These are phyloP conservation scores for Hoplostethus atlanticus DNA, from an alignment of 2,797 vertebrate genomes.

Conservation along the genomic window DNA sequence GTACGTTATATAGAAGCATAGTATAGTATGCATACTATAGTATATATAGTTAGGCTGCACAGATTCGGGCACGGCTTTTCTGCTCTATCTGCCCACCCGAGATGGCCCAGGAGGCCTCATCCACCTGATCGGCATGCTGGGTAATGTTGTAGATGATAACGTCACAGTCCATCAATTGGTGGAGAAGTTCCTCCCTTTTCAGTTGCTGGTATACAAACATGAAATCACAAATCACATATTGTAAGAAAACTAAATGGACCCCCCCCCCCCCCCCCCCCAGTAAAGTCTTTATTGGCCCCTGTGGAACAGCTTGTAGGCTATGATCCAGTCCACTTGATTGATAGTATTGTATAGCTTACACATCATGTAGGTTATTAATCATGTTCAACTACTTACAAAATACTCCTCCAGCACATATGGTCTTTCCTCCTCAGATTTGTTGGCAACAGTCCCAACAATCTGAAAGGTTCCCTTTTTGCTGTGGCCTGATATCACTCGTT, in stretches of 20 bases:
- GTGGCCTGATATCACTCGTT: conserved; percentile 19
- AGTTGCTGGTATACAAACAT: conserved; percentile 69
- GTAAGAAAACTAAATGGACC: neutral
- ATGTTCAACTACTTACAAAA: conserved; percentile 78
- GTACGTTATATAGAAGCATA: too few species aligned
- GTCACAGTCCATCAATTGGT: conserved; percentile 87
- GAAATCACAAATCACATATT: neutral
- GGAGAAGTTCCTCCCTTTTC: conserved; percentile 81
- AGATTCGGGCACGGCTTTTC: neutral
- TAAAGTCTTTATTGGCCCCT: neutral
- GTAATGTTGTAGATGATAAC: conserved; percentile 91
- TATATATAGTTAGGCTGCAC: too few species aligned
- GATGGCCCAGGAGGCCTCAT: conserved; percentile 92
- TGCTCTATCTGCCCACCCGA: conserved; percentile 81
- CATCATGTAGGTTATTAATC: too few species aligned
- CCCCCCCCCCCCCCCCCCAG: neutral
- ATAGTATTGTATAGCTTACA: too few species aligned
- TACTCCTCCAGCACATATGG: conserved; percentile 82
- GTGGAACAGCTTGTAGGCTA: neutral
- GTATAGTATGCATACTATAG: too few species aligned
- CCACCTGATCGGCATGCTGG: conserved; percentile 84
- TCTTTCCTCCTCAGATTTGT: conserved; percentile 22
- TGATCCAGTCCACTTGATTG: too few species aligned
- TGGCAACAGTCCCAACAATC: conserved; percentile 88
- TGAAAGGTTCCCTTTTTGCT: conserved; percentile 74